Conservation (phyloP, 2,797 vertebrate genomes). For the Chelon auratus region DNA sequence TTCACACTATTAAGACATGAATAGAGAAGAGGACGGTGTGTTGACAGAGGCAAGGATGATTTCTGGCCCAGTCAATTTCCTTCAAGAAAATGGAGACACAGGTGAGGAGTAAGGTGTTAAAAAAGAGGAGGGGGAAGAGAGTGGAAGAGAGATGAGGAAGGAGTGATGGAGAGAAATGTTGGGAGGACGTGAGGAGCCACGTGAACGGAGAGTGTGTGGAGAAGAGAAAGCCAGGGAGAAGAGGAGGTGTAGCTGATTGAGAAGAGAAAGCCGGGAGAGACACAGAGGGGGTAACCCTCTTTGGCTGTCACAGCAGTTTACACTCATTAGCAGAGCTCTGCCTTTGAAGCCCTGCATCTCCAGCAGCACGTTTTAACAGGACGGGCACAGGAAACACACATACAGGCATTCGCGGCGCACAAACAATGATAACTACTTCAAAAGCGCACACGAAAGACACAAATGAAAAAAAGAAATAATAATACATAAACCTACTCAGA, state of each 20-base stretch:
- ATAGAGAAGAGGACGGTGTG: conserved; percentile 17
- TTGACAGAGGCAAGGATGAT: conserved; percentile 53
- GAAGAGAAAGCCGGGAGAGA: conserved; percentile 34
- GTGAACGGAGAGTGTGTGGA: conserved; percentile 29
- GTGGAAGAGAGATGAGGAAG: conserved; percentile 11
- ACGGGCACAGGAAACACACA: conserved; percentile 22
- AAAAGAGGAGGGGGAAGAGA: conserved; percentile 18
- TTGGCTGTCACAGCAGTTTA: conserved; percentile 74
- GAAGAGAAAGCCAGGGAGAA: conserved; percentile 18
- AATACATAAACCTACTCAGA: conserved; percentile 30
- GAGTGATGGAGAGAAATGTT: conserved; percentile 14
- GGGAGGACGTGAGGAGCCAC: conserved; percentile 14
- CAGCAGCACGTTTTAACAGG: conserved; percentile 52
- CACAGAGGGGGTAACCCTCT: conserved; percentile 65
- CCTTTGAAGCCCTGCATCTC: conserved; percentile 77
- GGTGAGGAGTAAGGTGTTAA: conserved; percentile 16
- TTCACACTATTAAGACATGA: conserved; percentile 34
- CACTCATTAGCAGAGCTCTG: conserved; percentile 74
- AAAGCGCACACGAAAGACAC: background rate
- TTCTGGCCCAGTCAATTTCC: conserved; percentile 49
- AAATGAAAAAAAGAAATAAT: conserved; percentile 9
- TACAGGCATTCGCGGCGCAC: background rate
- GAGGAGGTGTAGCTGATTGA: conserved; percentile 46
- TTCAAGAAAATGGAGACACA: conserved; percentile 17
- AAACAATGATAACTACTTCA: conserved; percentile 15